Conservation (phyloP, 2,888 invertebrate genomes). For the Trilocha varians region DNA sequence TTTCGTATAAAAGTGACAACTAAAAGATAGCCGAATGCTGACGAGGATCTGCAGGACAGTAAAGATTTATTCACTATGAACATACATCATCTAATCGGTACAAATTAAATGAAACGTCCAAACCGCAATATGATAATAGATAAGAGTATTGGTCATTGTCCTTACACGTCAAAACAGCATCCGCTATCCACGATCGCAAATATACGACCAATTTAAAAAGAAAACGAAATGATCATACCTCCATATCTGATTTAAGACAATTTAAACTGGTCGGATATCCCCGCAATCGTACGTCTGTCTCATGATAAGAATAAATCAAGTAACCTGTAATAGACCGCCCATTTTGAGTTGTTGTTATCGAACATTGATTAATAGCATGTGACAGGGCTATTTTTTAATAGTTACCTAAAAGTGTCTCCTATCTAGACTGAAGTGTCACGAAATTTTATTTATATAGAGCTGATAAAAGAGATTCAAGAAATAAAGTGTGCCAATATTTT, state of each 20-base stretch:
- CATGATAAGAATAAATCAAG: slow-evolving; percentile 54
- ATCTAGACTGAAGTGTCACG: slow-evolving; percentile 26
- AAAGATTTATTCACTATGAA: no score
- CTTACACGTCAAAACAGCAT: slow-evolving; percentile 35
- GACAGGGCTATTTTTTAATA: slow-evolving; percentile 58
- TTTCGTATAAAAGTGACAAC: no score
- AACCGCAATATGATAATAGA: slow-evolving; percentile 13
- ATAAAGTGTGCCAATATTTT: no score
- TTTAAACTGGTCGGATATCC: slow-evolving; percentile 22
- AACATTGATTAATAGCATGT: slow-evolving; percentile 63
- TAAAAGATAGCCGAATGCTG: no score
- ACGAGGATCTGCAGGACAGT: no score
- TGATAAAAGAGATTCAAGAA: no score
- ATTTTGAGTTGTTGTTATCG: slow-evolving; percentile 56
- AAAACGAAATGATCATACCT: neutral
- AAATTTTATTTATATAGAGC: slow-evolving; percentile 11
- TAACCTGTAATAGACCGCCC: slow-evolving; percentile 53
- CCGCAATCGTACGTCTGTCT: slow-evolving; percentile 37
- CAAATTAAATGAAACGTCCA: no score
- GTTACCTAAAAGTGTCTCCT: slow-evolving; percentile 38
- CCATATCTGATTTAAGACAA: slow-evolving; percentile 10
- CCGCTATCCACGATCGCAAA: slow-evolving; percentile 45
- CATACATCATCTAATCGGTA: no score
- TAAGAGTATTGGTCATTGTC: slow-evolving; percentile 48
- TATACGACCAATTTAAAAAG: slow-evolving; percentile 23